Evolutionary conservation across 2,888 invertebrate genomes (phyloP).

Genomic region (Ctenicera cuprea): DNA sequence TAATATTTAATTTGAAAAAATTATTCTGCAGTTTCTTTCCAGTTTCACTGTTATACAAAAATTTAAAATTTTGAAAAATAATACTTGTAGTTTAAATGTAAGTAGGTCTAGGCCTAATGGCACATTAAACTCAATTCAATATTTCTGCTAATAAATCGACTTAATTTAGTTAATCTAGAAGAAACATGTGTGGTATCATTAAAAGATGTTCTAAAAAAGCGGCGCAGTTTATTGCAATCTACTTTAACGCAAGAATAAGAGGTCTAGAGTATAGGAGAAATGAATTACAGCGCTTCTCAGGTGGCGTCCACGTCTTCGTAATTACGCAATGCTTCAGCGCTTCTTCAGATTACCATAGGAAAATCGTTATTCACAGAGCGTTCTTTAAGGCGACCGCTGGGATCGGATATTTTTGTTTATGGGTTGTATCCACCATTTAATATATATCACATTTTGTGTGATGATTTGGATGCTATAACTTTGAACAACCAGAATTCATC

Average conservation of each 20-base stretch:
- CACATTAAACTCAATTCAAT: too few relatives aligned
- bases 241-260: slow-evolving; percentile 24
- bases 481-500: too few relatives aligned
- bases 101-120: too few relatives aligned
- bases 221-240: slow-evolving; percentile 31
- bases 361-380: slow-evolving; percentile 47
- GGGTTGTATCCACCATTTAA: slow-evolving; percentile 26
- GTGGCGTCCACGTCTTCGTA: slow-evolving; percentile 49
- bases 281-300: slow-evolving; percentile 46
- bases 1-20: too few relatives aligned
- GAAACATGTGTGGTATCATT: too few relatives aligned
- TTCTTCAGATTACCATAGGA: slow-evolving; percentile 49
- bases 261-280: slow-evolving; percentile 39
- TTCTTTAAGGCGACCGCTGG: slow-evolving; percentile 34
- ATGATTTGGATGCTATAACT: too few relatives aligned
- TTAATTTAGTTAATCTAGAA: too few relatives aligned
- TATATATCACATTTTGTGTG: slow-evolving; percentile 19
- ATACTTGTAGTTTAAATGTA: too few relatives aligned
- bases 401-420: slow-evolving; percentile 35
- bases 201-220: not conserved
- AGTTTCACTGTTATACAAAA: too few relatives aligned
- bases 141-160: too few relatives aligned
- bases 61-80: too few relatives aligned
- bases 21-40: too few relatives aligned
- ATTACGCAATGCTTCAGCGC: slow-evolving; percentile 50